phyloP scores from a whole-genome alignment of 2,797 vertebrate species.

The Poeciliopsis presidionis region DNA sequence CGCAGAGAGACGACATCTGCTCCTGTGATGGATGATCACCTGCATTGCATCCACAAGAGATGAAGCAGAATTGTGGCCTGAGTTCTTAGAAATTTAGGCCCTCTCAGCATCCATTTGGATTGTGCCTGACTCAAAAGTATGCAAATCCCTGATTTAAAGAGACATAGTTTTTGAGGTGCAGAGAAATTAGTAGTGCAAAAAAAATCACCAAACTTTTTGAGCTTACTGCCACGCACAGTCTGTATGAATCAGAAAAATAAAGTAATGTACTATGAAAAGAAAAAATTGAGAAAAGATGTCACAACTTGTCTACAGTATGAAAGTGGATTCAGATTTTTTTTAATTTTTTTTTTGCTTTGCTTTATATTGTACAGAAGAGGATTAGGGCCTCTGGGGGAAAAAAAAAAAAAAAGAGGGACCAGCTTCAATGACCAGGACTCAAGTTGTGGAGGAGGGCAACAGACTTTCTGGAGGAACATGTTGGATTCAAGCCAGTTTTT shows the following conservation, averaged over 20 bases:
- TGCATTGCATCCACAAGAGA: conserved; percentile 16
- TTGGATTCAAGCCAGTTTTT: too few species aligned
- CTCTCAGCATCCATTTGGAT: background rate
- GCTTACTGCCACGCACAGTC: background rate
- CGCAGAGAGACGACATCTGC: conserved; percentile 34
- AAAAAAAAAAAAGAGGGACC: too few species aligned
- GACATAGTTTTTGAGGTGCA: background rate
- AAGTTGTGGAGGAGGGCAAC: too few species aligned
- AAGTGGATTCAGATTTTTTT: background rate
- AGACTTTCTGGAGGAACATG: too few species aligned
- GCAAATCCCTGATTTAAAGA: background rate
- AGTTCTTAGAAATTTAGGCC: conserved; percentile 16
- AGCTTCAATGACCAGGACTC: too few species aligned
- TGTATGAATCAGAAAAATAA: background rate
- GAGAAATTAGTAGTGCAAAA: background rate
- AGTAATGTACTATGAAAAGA: background rate
- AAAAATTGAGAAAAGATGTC: background rate
- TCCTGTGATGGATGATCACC: conserved; percentile 48
- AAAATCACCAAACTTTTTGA: background rate
- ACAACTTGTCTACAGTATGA: background rate
- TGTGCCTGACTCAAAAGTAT: background rate
- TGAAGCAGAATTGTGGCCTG: conserved; percentile 24
- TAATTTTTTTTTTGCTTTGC: background rate
- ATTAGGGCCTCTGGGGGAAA: too few species aligned
- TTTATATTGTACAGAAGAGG: too few species aligned